Percentiles rank a stretch among this genome's conserved stretches.
phyloP scores from a whole-genome alignment of 2,797 vertebrate species.

The Aeoliscus strigatus region DNA sequence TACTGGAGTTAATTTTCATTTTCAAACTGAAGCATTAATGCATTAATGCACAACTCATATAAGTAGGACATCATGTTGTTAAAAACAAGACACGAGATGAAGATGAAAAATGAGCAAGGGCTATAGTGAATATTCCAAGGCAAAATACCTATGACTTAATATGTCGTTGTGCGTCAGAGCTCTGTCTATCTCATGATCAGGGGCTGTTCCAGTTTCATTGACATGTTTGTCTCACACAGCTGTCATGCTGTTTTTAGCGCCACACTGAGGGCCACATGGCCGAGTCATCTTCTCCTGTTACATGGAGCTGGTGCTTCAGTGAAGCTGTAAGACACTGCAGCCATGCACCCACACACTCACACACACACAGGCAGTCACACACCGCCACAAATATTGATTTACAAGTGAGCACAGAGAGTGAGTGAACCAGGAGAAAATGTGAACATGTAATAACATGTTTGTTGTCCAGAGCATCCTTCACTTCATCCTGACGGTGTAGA shows the following conservation, averaged over 20 bases:
- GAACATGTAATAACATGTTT: constrained; percentile 34
- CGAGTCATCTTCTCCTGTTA: constrained; percentile 65
- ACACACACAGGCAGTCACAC: no score
- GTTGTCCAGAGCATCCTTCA: constrained; percentile 19
- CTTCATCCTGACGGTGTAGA: constrained; percentile 31
- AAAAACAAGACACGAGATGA: no score
- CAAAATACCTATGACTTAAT: constrained; percentile 7
- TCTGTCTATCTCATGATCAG: constrained; percentile 29
- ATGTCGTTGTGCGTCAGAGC: constrained; percentile 4
- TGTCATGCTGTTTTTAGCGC: constrained; percentile 74
- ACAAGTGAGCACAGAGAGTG: constrained; percentile 19
- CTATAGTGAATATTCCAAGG: background rate
- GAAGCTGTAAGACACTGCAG: constrained; percentile 19
- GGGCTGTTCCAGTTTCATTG: constrained; percentile 43
- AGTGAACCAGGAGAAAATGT: constrained; percentile 36
- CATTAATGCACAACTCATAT: no score
- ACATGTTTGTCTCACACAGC: constrained; percentile 55
- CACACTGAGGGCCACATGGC: constrained; percentile 51
- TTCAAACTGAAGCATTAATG: no score
- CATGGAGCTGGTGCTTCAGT: constrained; percentile 42
- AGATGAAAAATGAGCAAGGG: no score
- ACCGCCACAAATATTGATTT: constrained; percentile 14
- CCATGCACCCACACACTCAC: constrained; percentile 7
- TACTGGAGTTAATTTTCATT: no score
- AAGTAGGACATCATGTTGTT: no score